Conservation (phyloP, 2,888 invertebrate genomes). For the Morpho helenor region DNA sequence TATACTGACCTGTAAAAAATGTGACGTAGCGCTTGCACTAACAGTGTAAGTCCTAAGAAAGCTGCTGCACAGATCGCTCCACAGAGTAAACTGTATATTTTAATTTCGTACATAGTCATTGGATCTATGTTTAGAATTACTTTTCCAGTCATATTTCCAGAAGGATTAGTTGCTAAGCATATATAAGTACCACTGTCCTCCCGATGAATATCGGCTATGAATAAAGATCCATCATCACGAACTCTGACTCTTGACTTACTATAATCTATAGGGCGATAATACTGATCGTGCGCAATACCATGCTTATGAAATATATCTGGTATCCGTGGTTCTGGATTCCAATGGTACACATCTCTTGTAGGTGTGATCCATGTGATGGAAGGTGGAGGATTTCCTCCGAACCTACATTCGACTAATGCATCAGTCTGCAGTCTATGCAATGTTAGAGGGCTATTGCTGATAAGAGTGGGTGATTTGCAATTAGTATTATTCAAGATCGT, state of each 20-base stretch:
- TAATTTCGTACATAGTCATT: slow-evolving; percentile 88
- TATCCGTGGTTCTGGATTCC: slow-evolving; percentile 85
- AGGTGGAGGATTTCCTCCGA: slow-evolving; percentile 87
- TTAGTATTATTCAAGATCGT: slow-evolving; percentile 84
- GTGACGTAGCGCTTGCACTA: slow-evolving; percentile 87
- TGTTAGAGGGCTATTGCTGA: slow-evolving; percentile 80
- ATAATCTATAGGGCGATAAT: slow-evolving; percentile 65
- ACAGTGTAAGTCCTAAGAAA: slow-evolving; percentile 88
- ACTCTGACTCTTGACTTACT: slow-evolving; percentile 80
- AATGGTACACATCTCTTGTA: slow-evolving; percentile 83
- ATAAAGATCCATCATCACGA: slow-evolving; percentile 88
- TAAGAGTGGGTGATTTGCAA: slow-evolving; percentile 82
- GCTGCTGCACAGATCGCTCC: slow-evolving; percentile 89
- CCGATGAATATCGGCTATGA: slow-evolving; percentile 84
- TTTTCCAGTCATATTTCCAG: slow-evolving; percentile 87
- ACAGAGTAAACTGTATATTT: slow-evolving; percentile 89
- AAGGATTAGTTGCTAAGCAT: slow-evolving; percentile 91
- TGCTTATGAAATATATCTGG: slow-evolving; percentile 84
- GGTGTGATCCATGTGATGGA: slow-evolving; percentile 93
- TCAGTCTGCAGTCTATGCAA: slow-evolving; percentile 82
- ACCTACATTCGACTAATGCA: slow-evolving; percentile 87
- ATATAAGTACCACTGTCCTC: slow-evolving; percentile 92
- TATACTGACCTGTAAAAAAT: slow-evolving; percentile 83
- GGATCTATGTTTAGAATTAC: slow-evolving; percentile 92
- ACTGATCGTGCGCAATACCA: slow-evolving; percentile 79